Percentiles rank a stretch among this genome's conserved stretches.
Conservation (phyloP, 2,113 vertebrate genomes). For the Elgaria multicarinata region DNA sequence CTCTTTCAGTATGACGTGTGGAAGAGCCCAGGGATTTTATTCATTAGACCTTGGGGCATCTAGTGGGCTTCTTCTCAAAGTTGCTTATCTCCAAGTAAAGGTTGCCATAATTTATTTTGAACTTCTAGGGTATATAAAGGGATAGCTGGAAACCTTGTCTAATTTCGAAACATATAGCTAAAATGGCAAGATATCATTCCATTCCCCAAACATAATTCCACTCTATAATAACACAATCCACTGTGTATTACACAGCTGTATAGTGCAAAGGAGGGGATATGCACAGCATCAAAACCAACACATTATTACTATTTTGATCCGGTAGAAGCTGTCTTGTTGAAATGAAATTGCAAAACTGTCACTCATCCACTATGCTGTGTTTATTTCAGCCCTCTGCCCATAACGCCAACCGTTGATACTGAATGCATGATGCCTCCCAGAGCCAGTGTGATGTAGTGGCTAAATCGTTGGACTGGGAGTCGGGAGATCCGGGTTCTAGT, state of each 20-base stretch:
- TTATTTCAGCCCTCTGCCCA: slow-evolving; percentile 18
- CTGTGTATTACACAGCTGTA: fast-evolving
- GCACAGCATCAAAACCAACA: not conserved
- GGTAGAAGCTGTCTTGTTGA: slow-evolving; percentile 30
- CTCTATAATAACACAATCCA: not conserved
- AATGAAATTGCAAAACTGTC: slow-evolving; percentile 4
- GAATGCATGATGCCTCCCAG: not conserved
- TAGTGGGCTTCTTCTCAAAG: not conserved
- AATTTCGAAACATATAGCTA: not conserved
- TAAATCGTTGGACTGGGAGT: too few relatives aligned
- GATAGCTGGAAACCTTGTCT: not conserved
- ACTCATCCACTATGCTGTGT: slow-evolving; percentile 7
- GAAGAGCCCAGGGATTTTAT: too few relatives aligned
- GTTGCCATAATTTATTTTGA: not conserved
- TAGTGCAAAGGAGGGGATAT: not conserved
- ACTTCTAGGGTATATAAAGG: fast-evolving
- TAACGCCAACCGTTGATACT: slow-evolving; percentile 36
- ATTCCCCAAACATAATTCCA: not conserved
- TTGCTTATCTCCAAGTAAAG: too few relatives aligned
- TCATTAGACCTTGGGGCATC: not conserved
- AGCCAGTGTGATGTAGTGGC: too few relatives aligned
- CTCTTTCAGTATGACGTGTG: too few relatives aligned
- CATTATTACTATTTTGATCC: slow-evolving; percentile 29
- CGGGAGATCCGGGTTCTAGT: too few relatives aligned
- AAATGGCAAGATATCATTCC: not conserved